Evolutionary conservation across 2,888 invertebrate genomes (phyloP).

Genomic region (Molanna angustata): DNA sequence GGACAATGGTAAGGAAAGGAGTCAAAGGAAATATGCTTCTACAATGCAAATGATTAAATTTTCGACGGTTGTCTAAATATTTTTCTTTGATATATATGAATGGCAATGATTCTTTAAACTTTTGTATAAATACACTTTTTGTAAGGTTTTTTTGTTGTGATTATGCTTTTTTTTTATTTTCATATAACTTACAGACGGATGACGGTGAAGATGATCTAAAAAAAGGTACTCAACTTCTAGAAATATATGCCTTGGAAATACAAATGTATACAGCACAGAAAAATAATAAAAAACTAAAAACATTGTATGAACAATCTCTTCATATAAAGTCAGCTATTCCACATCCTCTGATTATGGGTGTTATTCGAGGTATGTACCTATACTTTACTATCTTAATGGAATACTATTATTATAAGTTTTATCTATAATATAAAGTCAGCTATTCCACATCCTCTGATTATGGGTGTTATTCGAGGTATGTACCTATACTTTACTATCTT

Average conservation of each 20-base stretch:
- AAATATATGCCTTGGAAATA: constrained; percentile 98
- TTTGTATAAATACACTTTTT: no score
- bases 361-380: constrained; percentile 75
- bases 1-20: no score
- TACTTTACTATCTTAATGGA: constrained; percentile 17
- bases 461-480: constrained; percentile 95
- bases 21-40: no score
- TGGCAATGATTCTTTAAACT: no score
- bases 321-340: constrained; percentile 99
- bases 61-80: no score
- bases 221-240: constrained; percentile 95
- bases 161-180: no score
- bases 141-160: no score
- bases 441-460: constrained; percentile 99
- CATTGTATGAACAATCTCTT: constrained; percentile 95
- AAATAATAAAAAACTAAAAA: constrained; percentile 96
- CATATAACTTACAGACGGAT: constrained; percentile 67
- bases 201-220: constrained; percentile 97
- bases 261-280: constrained; percentile 99
- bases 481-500: constrained; percentile 12
- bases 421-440: constrained; percentile 99
- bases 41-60: no score
- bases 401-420: no score
- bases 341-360: constrained; percentile 99
- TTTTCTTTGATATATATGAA: no score